phyloP scores from a whole-genome alignment of 2,113 vertebrate genomes.

The Oncorhynchus mykiss region DNA sequence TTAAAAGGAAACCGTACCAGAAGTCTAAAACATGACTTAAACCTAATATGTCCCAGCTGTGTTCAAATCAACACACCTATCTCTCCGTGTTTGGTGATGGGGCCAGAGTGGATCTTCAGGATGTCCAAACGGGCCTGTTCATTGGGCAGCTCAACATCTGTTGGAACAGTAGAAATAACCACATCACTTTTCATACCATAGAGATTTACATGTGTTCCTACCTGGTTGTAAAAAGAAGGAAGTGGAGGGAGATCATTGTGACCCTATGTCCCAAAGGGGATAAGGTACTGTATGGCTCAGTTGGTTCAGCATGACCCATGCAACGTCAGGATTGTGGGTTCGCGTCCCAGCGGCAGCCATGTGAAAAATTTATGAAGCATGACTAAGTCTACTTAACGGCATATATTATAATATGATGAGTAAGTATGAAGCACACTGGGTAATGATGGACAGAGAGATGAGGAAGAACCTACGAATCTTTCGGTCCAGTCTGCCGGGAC shows the following conservation, averaged over 20 bases:
- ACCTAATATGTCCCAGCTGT: neutral
- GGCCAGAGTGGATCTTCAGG: slow-evolving; percentile 95
- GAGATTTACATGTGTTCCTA: neutral
- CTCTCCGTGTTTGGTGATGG: slow-evolving; percentile 97
- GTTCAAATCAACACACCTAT: slow-evolving; percentile 77
- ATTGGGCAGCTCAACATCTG: slow-evolving; percentile 97
- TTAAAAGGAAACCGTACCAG: neutral
- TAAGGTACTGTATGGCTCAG: no score
- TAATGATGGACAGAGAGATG: neutral
- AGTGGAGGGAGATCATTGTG: neutral
- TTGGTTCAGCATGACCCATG: no score
- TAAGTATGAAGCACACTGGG: neutral
- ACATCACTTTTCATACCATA: neutral
- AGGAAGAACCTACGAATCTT: slow-evolving; percentile 88
- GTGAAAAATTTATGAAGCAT: no score
- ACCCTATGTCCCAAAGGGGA: neutral
- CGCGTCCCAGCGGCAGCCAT: no score
- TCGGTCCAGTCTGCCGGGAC: slow-evolving; percentile 92
- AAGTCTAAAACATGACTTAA: neutral
- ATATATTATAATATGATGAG: no score
- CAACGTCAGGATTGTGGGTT: no score
- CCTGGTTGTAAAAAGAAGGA: neutral
- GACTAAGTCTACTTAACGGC: no score
- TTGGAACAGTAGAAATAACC: neutral
- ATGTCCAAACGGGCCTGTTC: slow-evolving; percentile 98